phyloP scores from a whole-genome alignment of 2,113 vertebrate species.

The Thinocorus orbignyianus region DNA sequence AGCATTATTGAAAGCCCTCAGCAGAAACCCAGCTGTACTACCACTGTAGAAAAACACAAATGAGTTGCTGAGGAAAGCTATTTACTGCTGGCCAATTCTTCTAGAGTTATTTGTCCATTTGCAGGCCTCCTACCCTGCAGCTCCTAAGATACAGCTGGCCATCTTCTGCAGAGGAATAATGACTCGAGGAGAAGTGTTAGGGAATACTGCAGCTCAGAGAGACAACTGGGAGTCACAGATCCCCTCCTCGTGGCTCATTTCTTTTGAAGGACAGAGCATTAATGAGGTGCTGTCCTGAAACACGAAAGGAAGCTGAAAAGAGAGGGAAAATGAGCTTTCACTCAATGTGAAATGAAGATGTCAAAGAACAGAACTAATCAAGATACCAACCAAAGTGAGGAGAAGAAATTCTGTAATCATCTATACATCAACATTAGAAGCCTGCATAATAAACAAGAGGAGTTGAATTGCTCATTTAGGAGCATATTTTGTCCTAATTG shows the following conservation, averaged over 20 bases:
- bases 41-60: conserved; percentile 7
- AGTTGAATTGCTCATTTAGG: conserved; percentile 16
- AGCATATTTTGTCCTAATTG: conserved; percentile 38
- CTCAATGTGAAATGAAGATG: conserved; percentile 14
- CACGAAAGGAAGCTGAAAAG: not conserved
- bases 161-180: conserved; percentile 12
- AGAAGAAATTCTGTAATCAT: conserved; percentile 18
- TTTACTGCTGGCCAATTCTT: conserved; percentile 18
- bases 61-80: conserved; percentile 46
- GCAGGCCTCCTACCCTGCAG: not conserved
- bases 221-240: conserved; percentile 4
- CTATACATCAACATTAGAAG: not conserved
- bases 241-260: not conserved
- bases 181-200: not conserved
- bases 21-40: not conserved
- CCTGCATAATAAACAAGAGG: conserved; percentile 24
- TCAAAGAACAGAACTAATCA: conserved; percentile 39
- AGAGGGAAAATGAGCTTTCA: conserved; percentile 41
- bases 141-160: not conserved
- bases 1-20: conserved; percentile 15
- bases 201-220: not conserved
- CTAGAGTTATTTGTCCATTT: not conserved
- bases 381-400: not conserved
- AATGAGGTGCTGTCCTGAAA: not conserved
- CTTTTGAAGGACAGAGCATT: conserved; percentile 14